Evolutionary conservation across 2,888 invertebrate genomes (phyloP).

Genomic region (Carabus problematicus): DNA sequence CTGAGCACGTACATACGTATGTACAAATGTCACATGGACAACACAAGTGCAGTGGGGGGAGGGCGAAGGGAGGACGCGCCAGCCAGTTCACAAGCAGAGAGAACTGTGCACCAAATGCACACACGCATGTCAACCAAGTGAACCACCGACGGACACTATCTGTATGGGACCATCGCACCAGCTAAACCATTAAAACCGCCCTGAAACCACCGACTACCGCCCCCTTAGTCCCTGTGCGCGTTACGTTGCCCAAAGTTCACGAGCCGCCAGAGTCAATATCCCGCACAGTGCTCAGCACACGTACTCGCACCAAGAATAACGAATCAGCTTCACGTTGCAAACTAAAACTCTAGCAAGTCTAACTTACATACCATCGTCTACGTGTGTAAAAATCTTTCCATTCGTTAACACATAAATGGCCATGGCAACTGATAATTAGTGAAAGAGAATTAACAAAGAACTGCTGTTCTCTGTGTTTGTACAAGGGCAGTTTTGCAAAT

Average conservation of each 20-base stretch:
- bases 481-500: too few relatives aligned
- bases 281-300: neutral
- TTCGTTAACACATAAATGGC: too few relatives aligned
- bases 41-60: neutral
- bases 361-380: too few relatives aligned
- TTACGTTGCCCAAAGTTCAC: neutral
- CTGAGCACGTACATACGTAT: constrained; percentile 13
- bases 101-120: constrained; percentile 13
- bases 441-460: too few relatives aligned
- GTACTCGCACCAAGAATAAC: neutral
- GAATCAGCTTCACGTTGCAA: too few relatives aligned
- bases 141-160: constrained; percentile 31
- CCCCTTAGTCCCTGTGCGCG: neutral
- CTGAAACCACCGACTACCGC: constrained; percentile 12
- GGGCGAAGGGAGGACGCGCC: neutral
- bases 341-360: too few relatives aligned
- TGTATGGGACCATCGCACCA: constrained; percentile 31
- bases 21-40: neutral
- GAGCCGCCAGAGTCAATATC: constrained; percentile 1
- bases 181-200: constrained; percentile 16
- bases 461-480: too few relatives aligned
- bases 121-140: constrained; percentile 20
- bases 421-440: too few relatives aligned
- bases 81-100: constrained; percentile 5
- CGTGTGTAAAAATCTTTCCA: too few relatives aligned